Evolutionary conservation across 2,113 vertebrate species (phyloP).

Genomic region (Corythoichthys intestinalis): DNA sequence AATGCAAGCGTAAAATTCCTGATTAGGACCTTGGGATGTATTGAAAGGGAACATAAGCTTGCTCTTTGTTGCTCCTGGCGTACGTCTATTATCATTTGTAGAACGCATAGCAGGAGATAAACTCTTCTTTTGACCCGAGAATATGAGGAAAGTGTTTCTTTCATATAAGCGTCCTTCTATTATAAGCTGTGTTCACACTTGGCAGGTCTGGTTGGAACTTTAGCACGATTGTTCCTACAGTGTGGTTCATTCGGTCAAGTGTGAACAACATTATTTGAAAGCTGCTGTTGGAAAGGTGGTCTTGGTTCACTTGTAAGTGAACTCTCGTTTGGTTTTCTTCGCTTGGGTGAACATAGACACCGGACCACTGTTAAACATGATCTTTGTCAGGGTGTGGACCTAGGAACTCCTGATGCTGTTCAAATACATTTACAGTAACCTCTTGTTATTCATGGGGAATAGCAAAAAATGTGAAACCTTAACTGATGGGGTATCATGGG

Average conservation of each 20-base stretch:
- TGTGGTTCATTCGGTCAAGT: conserved; percentile 4
- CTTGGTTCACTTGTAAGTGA: neutral
- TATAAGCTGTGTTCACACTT: conserved; percentile 1
- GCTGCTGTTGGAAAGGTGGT: neutral
- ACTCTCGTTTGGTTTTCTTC: neutral
- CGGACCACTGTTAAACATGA: neutral
- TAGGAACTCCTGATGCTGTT: neutral
- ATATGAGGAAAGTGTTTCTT: conserved; percentile 16
- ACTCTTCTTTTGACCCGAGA: conserved; percentile 16
- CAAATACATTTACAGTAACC: too few species aligned
- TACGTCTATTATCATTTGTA: conserved; percentile 36
- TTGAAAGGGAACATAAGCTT: conserved; percentile 46
- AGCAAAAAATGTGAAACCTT: too few species aligned
- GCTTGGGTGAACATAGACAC: neutral
- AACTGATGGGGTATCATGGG: too few species aligned
- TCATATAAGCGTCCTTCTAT: conserved; percentile 20
- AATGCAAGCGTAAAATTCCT: conserved; percentile 55
- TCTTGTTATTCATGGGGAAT: too few species aligned
- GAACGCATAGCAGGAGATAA: conserved; percentile 23
- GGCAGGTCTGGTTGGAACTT: neutral
- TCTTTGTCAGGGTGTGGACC: neutral
- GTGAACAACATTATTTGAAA: conserved; percentile 1
- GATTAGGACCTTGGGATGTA: conserved; percentile 58
- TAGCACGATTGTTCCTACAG: neutral
- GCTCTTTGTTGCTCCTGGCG: conserved; percentile 40